phyloP scores from a whole-genome alignment of 1,140 invertebrate genomes.

The Dolichoris vasculosae region DNA sequence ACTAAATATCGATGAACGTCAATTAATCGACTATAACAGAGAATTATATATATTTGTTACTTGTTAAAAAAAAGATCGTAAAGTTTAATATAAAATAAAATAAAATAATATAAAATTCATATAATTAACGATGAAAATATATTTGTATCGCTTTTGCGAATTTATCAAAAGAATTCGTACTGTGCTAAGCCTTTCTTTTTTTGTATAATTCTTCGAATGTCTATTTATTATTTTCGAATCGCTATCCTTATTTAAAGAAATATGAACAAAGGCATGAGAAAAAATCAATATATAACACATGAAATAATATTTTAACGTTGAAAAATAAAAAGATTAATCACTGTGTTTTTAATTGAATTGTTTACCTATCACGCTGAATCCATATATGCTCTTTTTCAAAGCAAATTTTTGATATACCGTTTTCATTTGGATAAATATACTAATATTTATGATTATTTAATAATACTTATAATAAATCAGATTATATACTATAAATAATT shows the following conservation, averaged over 20 bases:
- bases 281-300: conserved; percentile 40
- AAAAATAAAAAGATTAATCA: conserved; percentile 5
- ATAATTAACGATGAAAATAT: conserved; percentile 8
- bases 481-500: no score
- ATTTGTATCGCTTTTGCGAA: conserved; percentile 5
- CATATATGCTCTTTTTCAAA: not conserved
- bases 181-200: conserved; percentile 10
- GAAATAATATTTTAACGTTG: conserved; percentile 45
- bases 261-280: conserved; percentile 36
- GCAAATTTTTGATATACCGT: not conserved
- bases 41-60: conserved; percentile 50
- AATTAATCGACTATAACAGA: conserved; percentile 42
- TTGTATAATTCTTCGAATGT: conserved; percentile 40
- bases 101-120: conserved; percentile 44
- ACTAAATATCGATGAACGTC: conserved; percentile 44
- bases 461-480: not conserved
- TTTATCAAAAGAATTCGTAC: not conserved
- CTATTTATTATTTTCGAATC: conserved; percentile 44
- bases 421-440: not conserved
- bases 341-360: not conserved
- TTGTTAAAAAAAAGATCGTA: conserved; percentile 47
- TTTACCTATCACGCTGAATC: not conserved
- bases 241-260: conserved; percentile 24
- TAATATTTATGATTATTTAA: not conserved
- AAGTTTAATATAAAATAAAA: conserved; percentile 48